These are phyloP conservation scores for Bergia sp. DNA, from an alignment of 92 coral and sea anemone genomes.

Conservation along the genomic window DNA sequence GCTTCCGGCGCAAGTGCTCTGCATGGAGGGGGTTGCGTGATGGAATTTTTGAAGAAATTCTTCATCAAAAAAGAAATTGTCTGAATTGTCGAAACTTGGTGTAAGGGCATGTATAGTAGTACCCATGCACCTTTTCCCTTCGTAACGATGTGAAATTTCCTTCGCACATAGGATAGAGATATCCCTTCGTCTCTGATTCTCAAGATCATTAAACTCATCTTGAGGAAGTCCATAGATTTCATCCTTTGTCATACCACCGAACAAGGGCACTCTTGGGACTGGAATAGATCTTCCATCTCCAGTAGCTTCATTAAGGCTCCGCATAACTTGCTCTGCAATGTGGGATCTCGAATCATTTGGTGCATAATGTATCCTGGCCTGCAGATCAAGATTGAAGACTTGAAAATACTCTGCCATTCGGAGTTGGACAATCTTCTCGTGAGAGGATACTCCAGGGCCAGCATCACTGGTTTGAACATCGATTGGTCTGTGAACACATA, in stretches of 20 bases:
- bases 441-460: conserved; percentile 61
- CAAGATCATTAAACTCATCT: conserved; percentile 53
- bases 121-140: conserved; percentile 53
- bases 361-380: conserved; percentile 56
- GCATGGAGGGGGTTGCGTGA: conserved; percentile 45
- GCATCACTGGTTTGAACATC: conserved; percentile 57
- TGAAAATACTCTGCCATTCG: conserved; percentile 58
- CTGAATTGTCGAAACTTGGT: conserved; percentile 45
- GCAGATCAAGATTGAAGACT: conserved; percentile 44
- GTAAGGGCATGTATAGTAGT: conserved; percentile 56
- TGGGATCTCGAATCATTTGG: conserved; percentile 61
- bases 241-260: conserved; percentile 50
- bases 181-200: conserved; percentile 13
- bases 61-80: conserved; percentile 56
- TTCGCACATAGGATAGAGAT: conserved; percentile 44
- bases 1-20: conserved; percentile 38
- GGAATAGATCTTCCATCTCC: conserved; percentile 59
- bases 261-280: conserved; percentile 46
- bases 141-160: conserved; percentile 31
- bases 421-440: conserved; percentile 47
- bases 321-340: conserved; percentile 66
- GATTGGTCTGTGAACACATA: conserved; percentile 46
- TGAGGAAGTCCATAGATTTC: conserved; percentile 45
- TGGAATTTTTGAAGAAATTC: conserved; percentile 47
- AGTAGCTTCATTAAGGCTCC: conserved; percentile 56